These are phyloP conservation scores for Anastatus disparis DNA, from an alignment of 1,140 invertebrate species.

Conservation along the genomic window DNA sequence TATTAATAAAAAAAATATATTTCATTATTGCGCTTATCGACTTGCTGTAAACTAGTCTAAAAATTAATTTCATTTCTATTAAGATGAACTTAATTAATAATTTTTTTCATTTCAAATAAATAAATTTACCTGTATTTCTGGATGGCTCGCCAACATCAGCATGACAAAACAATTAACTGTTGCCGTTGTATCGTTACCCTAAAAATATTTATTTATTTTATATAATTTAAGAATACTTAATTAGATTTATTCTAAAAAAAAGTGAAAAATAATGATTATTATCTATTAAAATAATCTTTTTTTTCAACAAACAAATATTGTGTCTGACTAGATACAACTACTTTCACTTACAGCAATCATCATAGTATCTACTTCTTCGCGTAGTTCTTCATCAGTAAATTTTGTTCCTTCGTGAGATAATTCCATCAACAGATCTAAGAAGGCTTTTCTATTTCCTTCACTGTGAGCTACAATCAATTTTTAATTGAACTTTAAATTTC, in stretches of 20 bases:
- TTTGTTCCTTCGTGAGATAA: conserved; percentile 49
- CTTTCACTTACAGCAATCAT: conserved; percentile 68
- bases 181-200: conserved; percentile 82
- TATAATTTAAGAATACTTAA: no score
- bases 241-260: no score
- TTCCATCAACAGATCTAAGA: conserved; percentile 73
- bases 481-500: no score
- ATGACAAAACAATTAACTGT: conserved; percentile 71
- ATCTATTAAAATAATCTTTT: no score
- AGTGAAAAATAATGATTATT: no score
- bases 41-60: no score
- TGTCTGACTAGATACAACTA: not conserved
- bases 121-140: conserved; percentile 69
- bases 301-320: not conserved
- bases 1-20: no score
- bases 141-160: conserved; percentile 71
- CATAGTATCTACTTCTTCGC: conserved; percentile 82
- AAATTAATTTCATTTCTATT: not conserved
- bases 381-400: conserved; percentile 69
- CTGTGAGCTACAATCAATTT: conserved; percentile 9
- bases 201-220: no score
- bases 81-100: not conserved
- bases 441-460: conserved; percentile 63
- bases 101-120: no score
- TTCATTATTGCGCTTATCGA: no score